phyloP scores from a whole-genome alignment of 2,888 invertebrate species.

The Habrosyne pyritoides region DNA sequence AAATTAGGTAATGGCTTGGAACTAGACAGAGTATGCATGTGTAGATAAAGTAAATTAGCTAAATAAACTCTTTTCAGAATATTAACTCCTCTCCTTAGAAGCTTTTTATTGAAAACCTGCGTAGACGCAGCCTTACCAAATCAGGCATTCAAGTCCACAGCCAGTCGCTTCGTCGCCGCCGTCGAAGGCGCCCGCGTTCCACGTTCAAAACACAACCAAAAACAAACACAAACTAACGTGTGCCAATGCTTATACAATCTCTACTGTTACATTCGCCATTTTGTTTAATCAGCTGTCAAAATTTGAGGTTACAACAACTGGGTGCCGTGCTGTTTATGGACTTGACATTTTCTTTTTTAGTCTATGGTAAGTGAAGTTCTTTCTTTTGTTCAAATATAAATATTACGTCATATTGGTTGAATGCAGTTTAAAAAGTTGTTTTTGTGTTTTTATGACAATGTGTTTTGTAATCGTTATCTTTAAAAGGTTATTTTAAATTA shows the following conservation, averaged over 20 bases:
- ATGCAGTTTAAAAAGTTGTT: background rate
- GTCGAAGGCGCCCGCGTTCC: conserved; percentile 33
- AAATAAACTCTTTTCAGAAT: no score
- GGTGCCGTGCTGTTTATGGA: conserved; percentile 22
- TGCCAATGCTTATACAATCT: conserved; percentile 19
- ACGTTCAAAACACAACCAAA: conserved; percentile 19
- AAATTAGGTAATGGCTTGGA: no score
- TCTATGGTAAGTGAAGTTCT: conserved; percentile 7
- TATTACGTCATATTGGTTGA: background rate
- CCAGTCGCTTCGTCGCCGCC: conserved; percentile 45
- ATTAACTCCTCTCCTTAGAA: background rate
- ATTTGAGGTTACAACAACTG: conserved; percentile 39
- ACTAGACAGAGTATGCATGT: no score
- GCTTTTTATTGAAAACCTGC: conserved; percentile 31
- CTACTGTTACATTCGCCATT: conserved; percentile 25
- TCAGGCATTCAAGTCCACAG: conserved; percentile 45
- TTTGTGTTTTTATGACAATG: background rate
- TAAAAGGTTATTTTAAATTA: background rate
- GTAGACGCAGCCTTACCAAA: conserved; percentile 53
- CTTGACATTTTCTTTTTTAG: conserved; percentile 20
- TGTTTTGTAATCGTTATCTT: background rate
- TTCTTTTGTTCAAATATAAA: conserved; percentile 15
- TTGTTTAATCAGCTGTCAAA: conserved; percentile 56
- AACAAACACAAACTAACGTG: conserved; percentile 22
- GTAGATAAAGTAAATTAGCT: no score